phyloP scores from a whole-genome alignment of 2,888 invertebrate species.

The Axea sp. region DNA sequence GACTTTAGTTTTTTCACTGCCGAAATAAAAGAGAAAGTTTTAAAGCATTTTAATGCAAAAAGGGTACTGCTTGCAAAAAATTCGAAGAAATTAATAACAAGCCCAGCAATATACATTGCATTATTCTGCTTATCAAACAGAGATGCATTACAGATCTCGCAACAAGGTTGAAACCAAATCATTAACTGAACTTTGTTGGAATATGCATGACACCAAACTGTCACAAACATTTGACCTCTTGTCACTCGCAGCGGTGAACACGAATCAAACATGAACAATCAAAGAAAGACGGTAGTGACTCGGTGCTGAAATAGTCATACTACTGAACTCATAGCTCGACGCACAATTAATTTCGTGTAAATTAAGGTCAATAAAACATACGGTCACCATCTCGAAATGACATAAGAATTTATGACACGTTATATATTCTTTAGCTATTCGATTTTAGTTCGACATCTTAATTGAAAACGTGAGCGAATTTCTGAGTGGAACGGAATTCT shows the following conservation, averaged over 20 bases:
- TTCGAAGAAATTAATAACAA: background rate
- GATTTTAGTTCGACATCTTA: conserved; percentile 36
- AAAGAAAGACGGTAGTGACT: background rate
- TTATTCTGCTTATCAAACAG: conserved; percentile 3
- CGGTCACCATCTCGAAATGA: conserved; percentile 31
- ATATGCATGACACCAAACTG: conserved; percentile 20
- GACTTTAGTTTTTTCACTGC: too few relatives aligned
- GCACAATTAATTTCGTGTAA: conserved; percentile 35
- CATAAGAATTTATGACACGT: conserved; percentile 45
- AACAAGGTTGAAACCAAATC: conserved; percentile 20
- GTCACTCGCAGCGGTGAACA: background rate
- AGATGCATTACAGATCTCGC: conserved; percentile 21
- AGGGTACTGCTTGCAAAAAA: too few relatives aligned
- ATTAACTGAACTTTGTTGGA: conserved; percentile 7
- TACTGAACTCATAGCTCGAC: conserved; percentile 5
- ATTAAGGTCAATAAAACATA: conserved; percentile 49
- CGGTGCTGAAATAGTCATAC: conserved; percentile 3
- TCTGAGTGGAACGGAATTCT: conserved; percentile 16
- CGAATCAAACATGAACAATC: background rate
- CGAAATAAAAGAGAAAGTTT: too few relatives aligned
- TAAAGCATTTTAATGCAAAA: too few relatives aligned
- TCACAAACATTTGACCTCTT: conserved; percentile 26
- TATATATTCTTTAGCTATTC: conserved; percentile 26
- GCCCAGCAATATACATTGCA: background rate
- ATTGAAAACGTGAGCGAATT: conserved; percentile 37